Evolutionary conservation across 2,797 vertebrate genomes (phyloP), one percentile per base, ranked within the genome.

Genomic region (Hylomyscus alleni): DNA sequence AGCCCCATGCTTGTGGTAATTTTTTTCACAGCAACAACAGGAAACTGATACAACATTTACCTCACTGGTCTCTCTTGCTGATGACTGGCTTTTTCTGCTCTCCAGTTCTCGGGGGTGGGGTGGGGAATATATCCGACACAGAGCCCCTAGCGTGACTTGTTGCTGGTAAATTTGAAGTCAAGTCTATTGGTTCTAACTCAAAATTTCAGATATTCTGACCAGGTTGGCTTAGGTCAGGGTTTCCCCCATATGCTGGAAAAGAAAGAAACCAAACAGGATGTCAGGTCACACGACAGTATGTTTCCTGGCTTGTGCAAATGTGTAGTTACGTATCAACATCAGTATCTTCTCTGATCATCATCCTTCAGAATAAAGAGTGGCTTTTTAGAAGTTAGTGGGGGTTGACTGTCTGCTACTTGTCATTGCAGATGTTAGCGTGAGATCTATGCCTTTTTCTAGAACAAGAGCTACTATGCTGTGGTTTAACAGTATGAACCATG

Each of bases 161-260:
- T 31, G 34, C 56, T 58, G 81, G 75, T 14, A 62, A n/a, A 91
- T 90, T 86, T 78, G 52, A 60, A 76, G 44, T 84, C 85, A 40
- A 5, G 6, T 85, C 29, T 93, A 40, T 89, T 52, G 29, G 22
- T 60, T 93, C 37, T 20, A 31, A 60, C 90, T 69, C 67, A 47
- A 78, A 78, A 82, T 88, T 78, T 67, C 80, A 91, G 69, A 93
- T 90, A 90, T 82, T 62, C 52, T 86, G 56, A 85, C 19, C 31
- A 50, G 62, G 50, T 40, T 72, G 65, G 29, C 52, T 90, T 54
- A 44, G 77, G 73, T 56, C 54, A 73, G 65, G 29, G 40, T 3
- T 19, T 84, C 47, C n/a, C 44, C 13, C n/a, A 11, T 34, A 77
- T 34, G 13, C 37, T 54, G 7, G 44, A 65, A 24, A 76, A 47